These are phyloP conservation scores for Gallirallus australis DNA, from an alignment of 2,797 vertebrate species.

Conservation along the genomic window DNA sequence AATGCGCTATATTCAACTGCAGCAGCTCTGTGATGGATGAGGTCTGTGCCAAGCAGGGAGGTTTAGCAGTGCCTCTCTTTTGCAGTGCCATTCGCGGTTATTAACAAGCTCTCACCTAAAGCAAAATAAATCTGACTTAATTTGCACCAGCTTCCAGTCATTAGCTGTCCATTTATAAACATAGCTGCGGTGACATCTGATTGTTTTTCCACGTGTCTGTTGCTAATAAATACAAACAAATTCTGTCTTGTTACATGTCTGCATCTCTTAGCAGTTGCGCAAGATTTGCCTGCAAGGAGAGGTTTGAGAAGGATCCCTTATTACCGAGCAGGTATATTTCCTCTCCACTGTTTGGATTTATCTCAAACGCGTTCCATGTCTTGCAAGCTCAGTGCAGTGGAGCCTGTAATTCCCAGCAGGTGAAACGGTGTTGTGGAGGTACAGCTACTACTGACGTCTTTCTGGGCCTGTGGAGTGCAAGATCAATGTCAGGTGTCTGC, in stretches of 20 bases:
- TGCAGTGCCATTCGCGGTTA: neutral
- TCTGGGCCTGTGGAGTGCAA: neutral
- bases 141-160: conserved; percentile 32
- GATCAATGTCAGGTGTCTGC: neutral
- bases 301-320: neutral
- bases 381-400: neutral
- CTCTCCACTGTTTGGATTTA: neutral
- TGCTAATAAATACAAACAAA: neutral
- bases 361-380: neutral
- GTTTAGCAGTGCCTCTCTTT: neutral
- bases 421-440: neutral
- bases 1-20: conserved; percentile 35
- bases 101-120: conserved; percentile 50
- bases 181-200: neutral
- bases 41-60: conserved; percentile 30
- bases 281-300: neutral
- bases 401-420: neutral
- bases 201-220: neutral
- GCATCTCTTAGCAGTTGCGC: neutral
- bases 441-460: neutral
- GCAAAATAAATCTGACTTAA: conserved; percentile 44
- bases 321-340: neutral
- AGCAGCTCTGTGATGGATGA: conserved; percentile 8
- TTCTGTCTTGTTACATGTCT: neutral
- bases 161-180: neutral